A percentile compares a stretch with the other conserved stretches of the same genome.
Evolutionary conservation across 2,888 invertebrate genomes (phyloP).

Genomic region (Calameuta filiformis): DNA sequence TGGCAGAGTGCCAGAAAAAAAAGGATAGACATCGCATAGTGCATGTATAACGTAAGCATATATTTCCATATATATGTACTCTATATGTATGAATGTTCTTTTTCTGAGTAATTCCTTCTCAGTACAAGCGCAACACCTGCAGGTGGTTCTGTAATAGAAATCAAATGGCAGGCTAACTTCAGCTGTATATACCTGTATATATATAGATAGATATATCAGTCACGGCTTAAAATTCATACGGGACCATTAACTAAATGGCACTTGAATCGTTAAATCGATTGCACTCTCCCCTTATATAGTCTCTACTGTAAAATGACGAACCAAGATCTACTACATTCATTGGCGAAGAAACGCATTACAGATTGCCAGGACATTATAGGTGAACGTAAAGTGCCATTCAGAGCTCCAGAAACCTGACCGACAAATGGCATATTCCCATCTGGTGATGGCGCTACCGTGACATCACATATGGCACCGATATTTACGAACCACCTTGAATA

Average conservation of each 20-base stretch:
- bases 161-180: neutral
- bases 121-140: neutral
- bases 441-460: neutral
- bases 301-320: neutral
- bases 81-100: conserved; percentile 47
- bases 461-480: neutral
- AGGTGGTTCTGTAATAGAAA: neutral
- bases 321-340: neutral
- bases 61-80: conserved; percentile 46
- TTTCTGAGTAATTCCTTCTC: neutral
- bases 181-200: neutral
- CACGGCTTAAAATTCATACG: neutral
- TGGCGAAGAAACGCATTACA: neutral
- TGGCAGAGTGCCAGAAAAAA: conserved; percentile 52
- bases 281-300: neutral
- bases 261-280: neutral
- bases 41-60: conserved; percentile 40
- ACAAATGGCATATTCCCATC: neutral
- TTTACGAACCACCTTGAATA: neutral
- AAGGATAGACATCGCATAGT: conserved; percentile 35
- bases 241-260: neutral
- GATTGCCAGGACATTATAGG: neutral
- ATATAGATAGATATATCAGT: too few relatives aligned
- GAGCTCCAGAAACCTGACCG: neutral
- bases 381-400: neutral